A percentile compares a stretch with the other conserved stretches of the same genome.
Conservation (phyloP, 30 jellyfish, hydroid and myxozoan genomes). For the Hydractinia echinata region DNA sequence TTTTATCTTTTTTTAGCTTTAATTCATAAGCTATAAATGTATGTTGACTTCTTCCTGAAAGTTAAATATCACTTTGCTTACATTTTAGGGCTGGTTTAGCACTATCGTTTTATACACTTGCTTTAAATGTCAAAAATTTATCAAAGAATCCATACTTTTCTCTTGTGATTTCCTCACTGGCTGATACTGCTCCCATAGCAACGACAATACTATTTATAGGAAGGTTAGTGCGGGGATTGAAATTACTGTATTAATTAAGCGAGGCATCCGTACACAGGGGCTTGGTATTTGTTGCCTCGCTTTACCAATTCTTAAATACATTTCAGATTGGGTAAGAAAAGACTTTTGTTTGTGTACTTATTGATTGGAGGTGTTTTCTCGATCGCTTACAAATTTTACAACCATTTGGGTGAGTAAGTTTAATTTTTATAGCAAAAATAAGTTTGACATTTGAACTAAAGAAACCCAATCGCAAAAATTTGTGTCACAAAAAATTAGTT, state of each 20-base stretch:
- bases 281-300: no score
- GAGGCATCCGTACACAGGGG: no score
- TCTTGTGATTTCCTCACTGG: not conserved
- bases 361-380: not conserved
- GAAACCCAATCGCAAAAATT: no score
- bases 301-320: not conserved
- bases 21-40: not conserved
- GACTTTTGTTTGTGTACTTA: not conserved
- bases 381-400: not conserved
- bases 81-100: not conserved
- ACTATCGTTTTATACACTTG: not conserved
- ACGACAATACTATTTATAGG: no score
- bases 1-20: not conserved
- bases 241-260: no score
- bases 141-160: not conserved
- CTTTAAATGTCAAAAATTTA: not conserved
- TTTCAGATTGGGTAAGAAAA: not conserved
- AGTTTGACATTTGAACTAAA: no score
- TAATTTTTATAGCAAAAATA: no score
- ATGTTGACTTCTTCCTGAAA: not conserved
- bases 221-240: no score
- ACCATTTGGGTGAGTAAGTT: slow-evolving; percentile 2
- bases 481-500: no score
- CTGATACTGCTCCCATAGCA: not conserved
- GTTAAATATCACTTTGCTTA: not conserved